Conservation (phyloP, 2,797 vertebrate genomes). For the Pseudomugil gertrudae region DNA sequence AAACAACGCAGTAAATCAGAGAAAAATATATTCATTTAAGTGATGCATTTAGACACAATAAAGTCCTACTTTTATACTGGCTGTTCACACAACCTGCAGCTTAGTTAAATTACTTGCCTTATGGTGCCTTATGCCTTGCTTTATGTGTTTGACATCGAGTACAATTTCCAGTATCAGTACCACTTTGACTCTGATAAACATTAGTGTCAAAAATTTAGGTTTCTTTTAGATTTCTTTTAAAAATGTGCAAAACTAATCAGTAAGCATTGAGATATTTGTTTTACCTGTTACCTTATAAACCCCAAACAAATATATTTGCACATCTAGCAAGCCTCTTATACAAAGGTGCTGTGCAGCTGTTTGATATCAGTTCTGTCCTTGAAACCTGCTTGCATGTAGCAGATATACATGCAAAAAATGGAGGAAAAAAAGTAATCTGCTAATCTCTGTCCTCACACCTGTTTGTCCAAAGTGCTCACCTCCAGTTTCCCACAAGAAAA, state of each 20-base stretch:
- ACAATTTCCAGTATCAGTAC: neutral
- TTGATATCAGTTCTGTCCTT: too few species aligned
- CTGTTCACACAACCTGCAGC: neutral
- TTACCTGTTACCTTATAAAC: too few species aligned
- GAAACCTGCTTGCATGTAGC: too few species aligned
- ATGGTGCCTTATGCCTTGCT: neutral
- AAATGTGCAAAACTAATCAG: too few species aligned
- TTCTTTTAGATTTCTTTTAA: neutral
- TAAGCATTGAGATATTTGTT: too few species aligned
- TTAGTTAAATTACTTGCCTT: neutral
- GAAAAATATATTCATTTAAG: neutral
- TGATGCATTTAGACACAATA: neutral
- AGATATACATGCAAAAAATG: too few species aligned
- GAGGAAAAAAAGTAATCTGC: too few species aligned
- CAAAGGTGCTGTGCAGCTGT: too few species aligned
- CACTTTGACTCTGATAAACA: neutral
- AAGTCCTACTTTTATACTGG: neutral
- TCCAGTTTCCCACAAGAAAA: slow-evolving; percentile 38
- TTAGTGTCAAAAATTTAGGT: neutral
- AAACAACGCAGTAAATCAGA: neutral
- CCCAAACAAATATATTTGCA: too few species aligned
- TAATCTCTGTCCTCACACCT: too few species aligned
- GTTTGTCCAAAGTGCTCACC: neutral
- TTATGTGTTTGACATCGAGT: neutral
- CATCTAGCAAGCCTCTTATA: too few species aligned